These are phyloP conservation scores for Caenorhabditis sp. DNA, from an alignment of 2,888 invertebrate species.

Conservation along the genomic window DNA sequence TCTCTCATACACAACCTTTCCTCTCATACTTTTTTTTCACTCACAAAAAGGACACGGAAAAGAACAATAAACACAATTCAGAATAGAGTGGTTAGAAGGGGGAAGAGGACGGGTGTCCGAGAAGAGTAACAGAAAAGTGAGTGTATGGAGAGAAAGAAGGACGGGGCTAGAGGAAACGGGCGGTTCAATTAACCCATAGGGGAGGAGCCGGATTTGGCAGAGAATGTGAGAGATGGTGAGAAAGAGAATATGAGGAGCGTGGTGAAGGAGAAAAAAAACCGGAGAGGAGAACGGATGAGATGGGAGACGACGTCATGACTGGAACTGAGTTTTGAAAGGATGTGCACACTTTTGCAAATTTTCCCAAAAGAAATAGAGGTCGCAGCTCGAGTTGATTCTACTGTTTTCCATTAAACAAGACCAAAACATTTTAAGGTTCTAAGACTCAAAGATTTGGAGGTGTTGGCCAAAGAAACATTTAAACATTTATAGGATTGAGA, in stretches of 20 bases:
- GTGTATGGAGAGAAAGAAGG: background rate
- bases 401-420: no score
- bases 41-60: constrained; percentile 29
- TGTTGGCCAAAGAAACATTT: no score
- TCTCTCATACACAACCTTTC: constrained; percentile 7
- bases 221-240: background rate
- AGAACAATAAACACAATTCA: constrained; percentile 43
- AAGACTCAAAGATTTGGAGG: no score
- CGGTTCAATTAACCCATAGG: constrained; percentile 64
- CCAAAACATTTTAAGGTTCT: no score
- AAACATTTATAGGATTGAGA: no score
- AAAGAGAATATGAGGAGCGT: background rate
- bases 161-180: constrained; percentile 37
- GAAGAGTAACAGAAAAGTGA: constrained; percentile 12
- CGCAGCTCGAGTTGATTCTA: no score
- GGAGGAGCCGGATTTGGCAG: constrained; percentile 61
- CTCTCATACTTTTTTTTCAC: background rate
- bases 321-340: no score
- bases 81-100: background rate
- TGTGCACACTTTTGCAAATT: no score
- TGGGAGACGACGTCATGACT: background rate
- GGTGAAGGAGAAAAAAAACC: constrained; percentile 14
- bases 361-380: no score
- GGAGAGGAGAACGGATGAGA: background rate
- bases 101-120: constrained; percentile 14